Evolutionary conservation across 2,888 invertebrate species (phyloP).

Genomic region (Plebejus melissa): DNA sequence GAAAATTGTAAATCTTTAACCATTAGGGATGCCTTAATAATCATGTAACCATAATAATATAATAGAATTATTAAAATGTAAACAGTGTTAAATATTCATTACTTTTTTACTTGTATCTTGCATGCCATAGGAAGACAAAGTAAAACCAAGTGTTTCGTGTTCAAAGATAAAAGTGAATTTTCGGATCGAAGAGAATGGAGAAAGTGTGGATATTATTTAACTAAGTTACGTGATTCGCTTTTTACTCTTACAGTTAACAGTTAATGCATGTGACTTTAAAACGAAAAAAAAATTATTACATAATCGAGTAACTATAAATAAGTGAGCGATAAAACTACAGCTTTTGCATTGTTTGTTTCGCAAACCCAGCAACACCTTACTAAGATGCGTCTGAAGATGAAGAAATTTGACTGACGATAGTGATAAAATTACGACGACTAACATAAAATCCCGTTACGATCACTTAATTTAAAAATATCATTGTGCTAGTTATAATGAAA

Average conservation of each 20-base stretch:
- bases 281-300: neutral
- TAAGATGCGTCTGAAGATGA: neutral
- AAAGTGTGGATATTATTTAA: conserved; percentile 24
- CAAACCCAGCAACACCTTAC: neutral
- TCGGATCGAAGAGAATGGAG: conserved; percentile 18
- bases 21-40: no score
- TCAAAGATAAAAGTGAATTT: conserved; percentile 13
- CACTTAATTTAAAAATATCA: conserved; percentile 14
- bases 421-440: neutral
- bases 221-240: conserved; percentile 17
- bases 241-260: conserved; percentile 9
- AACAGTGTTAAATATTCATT: no score
- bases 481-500: conserved; percentile 29
- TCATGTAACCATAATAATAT: no score
- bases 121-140: neutral
- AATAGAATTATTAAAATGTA: no score
- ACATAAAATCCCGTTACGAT: conserved; percentile 20
- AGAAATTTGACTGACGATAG: neutral
- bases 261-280: conserved; percentile 3
- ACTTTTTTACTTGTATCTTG: no score
- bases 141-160: neutral
- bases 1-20: no score
- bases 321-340: neutral
- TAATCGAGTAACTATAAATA: neutral
- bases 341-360: neutral